Percentiles rank a stretch among this genome's conserved stretches.
phyloP scores from a whole-genome alignment of 2,797 vertebrate species.

The Notolepis coatsorum region DNA sequence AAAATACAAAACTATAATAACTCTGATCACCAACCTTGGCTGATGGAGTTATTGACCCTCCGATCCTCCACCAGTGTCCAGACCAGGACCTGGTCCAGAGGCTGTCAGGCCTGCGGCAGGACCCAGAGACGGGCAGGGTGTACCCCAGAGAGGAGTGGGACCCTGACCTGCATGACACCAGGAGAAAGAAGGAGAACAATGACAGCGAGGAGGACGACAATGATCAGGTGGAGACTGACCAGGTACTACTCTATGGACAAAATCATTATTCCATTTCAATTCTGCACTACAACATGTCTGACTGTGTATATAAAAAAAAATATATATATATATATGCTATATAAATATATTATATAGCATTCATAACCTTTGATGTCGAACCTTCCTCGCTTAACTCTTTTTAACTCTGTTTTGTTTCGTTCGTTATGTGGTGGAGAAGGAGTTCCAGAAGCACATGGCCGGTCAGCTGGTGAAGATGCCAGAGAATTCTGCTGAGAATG shows the following conservation, averaged over 20 bases:
- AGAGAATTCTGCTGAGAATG: conserved; percentile 82
- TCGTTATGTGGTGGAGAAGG: conserved; percentile 52
- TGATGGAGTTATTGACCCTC: not conserved
- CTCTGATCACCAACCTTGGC: too few species aligned
- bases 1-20: too few species aligned
- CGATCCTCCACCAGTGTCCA: conserved; percentile 80
- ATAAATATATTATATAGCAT: too few species aligned
- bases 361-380: not conserved
- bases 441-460: conserved; percentile 63
- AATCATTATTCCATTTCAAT: too few species aligned
- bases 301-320: too few species aligned
- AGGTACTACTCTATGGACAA: conserved; percentile 32
- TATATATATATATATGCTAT: too few species aligned
- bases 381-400: too few species aligned
- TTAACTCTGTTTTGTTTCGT: not conserved
- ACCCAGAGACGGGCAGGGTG: conserved; percentile 80
- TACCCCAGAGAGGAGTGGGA: conserved; percentile 85
- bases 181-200: conserved; percentile 48
- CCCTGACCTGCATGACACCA: conserved; percentile 63
- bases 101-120: conserved; percentile 85
- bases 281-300: too few species aligned
- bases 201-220: conserved; percentile 53
- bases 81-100: conserved; percentile 88
- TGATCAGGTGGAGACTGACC: conserved; percentile 22
- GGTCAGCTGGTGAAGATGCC: conserved; percentile 83